These are phyloP conservation scores for Apus apus DNA, from an alignment of 2,113 vertebrate species.

Conservation along the genomic window DNA sequence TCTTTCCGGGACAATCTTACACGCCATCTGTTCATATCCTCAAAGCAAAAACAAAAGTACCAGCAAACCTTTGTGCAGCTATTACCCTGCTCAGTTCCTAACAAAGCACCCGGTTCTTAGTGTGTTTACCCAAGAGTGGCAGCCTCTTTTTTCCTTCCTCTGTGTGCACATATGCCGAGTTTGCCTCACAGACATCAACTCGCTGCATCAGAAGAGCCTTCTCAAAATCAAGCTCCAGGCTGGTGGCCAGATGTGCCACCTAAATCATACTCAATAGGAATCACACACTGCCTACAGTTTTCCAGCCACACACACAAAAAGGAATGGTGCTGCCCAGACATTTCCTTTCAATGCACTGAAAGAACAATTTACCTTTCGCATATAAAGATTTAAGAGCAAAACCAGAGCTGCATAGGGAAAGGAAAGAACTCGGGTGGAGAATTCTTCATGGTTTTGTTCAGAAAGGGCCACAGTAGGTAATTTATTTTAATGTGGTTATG, in stretches of 20 bases:
- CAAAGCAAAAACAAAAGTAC: background rate
- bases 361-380: background rate
- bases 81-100: background rate
- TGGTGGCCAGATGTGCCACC: background rate
- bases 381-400: background rate
- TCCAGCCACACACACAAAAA: background rate
- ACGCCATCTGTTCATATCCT: fast-evolving
- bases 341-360: background rate
- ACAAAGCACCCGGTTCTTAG: background rate
- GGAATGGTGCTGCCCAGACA: background rate
- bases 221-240: background rate
- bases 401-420: background rate
- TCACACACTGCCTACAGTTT: background rate
- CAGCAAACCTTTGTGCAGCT: background rate
- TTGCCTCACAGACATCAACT: background rate
- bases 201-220: background rate
- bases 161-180: background rate
- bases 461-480: background rate
- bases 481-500: background rate
- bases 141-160: background rate
- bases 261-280: background rate
- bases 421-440: background rate
- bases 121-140: background rate
- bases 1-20: background rate
- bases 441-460: background rate